These are phyloP conservation scores for Neopelma chrysocephalum DNA, from an alignment of 2,797 vertebrate genomes.

Conservation along the genomic window DNA sequence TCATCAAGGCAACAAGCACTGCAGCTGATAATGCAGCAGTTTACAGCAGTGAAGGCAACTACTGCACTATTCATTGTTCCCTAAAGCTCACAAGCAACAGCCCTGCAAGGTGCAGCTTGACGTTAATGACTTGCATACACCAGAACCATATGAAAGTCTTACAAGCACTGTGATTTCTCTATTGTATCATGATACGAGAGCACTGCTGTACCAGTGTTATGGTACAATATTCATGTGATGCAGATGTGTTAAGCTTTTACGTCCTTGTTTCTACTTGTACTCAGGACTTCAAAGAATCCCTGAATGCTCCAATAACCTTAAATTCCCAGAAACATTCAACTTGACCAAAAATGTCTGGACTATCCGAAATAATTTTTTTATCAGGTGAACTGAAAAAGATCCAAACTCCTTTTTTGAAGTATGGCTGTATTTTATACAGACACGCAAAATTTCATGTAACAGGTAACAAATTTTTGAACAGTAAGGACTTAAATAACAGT, in stretches of 20 bases:
- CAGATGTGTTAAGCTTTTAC: constrained; percentile 57
- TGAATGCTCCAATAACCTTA: neutral
- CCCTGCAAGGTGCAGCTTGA: constrained; percentile 13
- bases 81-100: neutral
- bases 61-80: neutral
- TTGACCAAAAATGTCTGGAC: constrained; percentile 30
- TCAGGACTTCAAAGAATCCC: constrained; percentile 48
- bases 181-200: constrained; percentile 4
- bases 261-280: neutral
- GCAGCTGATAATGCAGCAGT: constrained; percentile 8
- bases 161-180: constrained; percentile 3
- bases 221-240: constrained; percentile 24
- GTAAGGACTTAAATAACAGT: neutral
- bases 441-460: neutral
- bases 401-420: neutral
- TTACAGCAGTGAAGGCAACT: neutral
- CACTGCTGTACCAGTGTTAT: neutral
- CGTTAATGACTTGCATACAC: constrained; percentile 21
- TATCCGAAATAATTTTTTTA: constrained; percentile 11
- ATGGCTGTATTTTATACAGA: neutral
- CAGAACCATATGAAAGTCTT: constrained; percentile 16
- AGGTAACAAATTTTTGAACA: neutral
- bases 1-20: constrained; percentile 23
- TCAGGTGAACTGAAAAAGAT: neutral
- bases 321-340: constrained; percentile 41